phyloP scores from a whole-genome alignment of 2,888 invertebrate species.

The Euclidia mi region DNA sequence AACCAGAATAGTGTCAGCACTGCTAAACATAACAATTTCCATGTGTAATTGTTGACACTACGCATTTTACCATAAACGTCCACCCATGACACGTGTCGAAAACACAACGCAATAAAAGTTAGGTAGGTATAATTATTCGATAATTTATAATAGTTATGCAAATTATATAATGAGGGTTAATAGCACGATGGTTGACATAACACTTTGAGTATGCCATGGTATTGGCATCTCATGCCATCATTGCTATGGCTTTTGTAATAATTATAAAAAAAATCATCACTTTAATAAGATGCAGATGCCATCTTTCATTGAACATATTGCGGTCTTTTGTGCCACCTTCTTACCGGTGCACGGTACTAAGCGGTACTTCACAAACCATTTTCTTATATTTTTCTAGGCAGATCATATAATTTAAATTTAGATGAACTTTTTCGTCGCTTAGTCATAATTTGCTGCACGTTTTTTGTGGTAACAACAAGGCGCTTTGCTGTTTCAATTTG shows the following conservation, averaged over 20 bases:
- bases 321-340: too few relatives aligned
- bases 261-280: not conserved
- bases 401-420: too few relatives aligned
- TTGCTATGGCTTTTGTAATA: conserved; percentile 5
- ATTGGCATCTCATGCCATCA: conserved; percentile 4
- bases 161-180: conserved; percentile 7
- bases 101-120: conserved; percentile 12
- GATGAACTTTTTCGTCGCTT: too few relatives aligned
- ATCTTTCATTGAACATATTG: too few relatives aligned
- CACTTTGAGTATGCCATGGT: conserved; percentile 16
- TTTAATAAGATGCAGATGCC: too few relatives aligned
- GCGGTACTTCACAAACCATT: too few relatives aligned
- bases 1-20: not conserved
- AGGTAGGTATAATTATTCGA: conserved; percentile 12
- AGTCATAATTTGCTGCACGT: too few relatives aligned
- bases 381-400: too few relatives aligned
- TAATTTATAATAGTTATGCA: conserved; percentile 22
- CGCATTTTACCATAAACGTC: not conserved
- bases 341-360: too few relatives aligned
- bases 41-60: not conserved
- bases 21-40: not conserved
- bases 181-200: conserved; percentile 16
- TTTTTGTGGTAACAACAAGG: too few relatives aligned
- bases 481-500: too few relatives aligned
- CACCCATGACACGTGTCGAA: conserved; percentile 33